These are phyloP conservation scores for Pseudorhombus dupliciocellatus DNA, from an alignment of 2,113 vertebrate genomes.

Conservation along the genomic window DNA sequence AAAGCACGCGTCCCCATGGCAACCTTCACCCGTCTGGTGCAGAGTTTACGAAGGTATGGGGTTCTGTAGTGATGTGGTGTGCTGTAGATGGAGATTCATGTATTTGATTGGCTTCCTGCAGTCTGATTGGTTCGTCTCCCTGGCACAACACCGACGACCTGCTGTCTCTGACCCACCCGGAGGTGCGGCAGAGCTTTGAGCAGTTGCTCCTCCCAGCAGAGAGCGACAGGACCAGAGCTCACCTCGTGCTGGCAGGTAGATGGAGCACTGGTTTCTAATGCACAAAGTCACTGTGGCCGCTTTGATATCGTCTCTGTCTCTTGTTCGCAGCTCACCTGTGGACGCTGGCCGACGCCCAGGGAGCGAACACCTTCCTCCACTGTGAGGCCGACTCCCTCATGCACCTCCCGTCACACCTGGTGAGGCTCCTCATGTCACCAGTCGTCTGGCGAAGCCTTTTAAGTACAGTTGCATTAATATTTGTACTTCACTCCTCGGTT, in stretches of 20 bases:
- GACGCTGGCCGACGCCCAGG: constrained; percentile 80
- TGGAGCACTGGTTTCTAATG: too few species aligned
- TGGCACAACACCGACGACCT: constrained; percentile 60
- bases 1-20: constrained; percentile 81
- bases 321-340: constrained; percentile 80
- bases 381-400: constrained; percentile 79
- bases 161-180: constrained; percentile 65
- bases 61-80: neutral
- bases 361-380: constrained; percentile 76
- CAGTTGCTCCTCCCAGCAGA: constrained; percentile 75
- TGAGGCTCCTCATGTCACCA: constrained; percentile 39
- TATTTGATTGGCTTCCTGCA: constrained; percentile 30
- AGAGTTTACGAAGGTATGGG: constrained; percentile 80
- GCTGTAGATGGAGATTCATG: neutral
- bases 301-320: neutral
- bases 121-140: constrained; percentile 64
- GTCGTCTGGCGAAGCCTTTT: too few species aligned
- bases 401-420: constrained; percentile 84
- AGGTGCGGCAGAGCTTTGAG: constrained; percentile 76
- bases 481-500: neutral
- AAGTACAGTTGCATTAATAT: too few species aligned
- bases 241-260: constrained; percentile 83
- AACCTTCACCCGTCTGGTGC: constrained; percentile 80
- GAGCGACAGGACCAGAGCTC: constrained; percentile 69
- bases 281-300: neutral